Base-by-base conservation (phyloP, 2,888 invertebrate species). In the Opisthograptis luteolata region DNA sequence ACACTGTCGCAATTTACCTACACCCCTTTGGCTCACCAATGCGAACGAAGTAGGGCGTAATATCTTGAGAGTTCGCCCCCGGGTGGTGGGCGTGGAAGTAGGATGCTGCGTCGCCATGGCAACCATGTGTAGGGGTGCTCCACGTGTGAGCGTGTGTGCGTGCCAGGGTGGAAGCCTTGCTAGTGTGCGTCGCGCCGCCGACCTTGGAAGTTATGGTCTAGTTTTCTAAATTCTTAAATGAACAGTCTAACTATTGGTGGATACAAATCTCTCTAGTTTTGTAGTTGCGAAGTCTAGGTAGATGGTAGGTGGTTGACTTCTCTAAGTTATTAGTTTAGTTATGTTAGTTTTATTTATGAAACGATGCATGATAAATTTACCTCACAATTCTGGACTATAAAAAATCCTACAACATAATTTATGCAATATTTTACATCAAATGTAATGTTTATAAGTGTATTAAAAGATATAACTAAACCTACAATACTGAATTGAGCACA, bases 51-150 rank as follows among this genome's bases (percentile, higher is more conserved):
- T 85, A 87, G 87, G 87, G 88, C 87, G 89, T 87, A 85, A 86
- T 87, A 87, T 85, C 88, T 89, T 84, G 85, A 87, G 86, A 88
- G 85, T 86, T 83, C 84, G 84, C 83, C 87, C 87, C 87, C 83
- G 80, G 87, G 87, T 90, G 85, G 92, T 83, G 87, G 91, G 91
- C 84, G 90, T 88, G 89, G 91, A 87, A 90, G 87, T 86, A 87
- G 92, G 92, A 89, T 90, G 91, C 92, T 92, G 92, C 90, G 92
- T 92, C 84, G 89, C 90, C 83, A 92, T 91, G 91, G 88, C 89
- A 79, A 93, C 93, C 81, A 78, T 75, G 81, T 84, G 81, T 85
- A 84, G 87, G 87, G 84, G 83, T 73, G 81, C 74, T 66, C 60
- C 76, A 79, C 81, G 81, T 79, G 81, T 70, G 56, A n/a, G n/a